phyloP scores from a whole-genome alignment of 2,888 invertebrate species.

The Ochropleura plecta region DNA sequence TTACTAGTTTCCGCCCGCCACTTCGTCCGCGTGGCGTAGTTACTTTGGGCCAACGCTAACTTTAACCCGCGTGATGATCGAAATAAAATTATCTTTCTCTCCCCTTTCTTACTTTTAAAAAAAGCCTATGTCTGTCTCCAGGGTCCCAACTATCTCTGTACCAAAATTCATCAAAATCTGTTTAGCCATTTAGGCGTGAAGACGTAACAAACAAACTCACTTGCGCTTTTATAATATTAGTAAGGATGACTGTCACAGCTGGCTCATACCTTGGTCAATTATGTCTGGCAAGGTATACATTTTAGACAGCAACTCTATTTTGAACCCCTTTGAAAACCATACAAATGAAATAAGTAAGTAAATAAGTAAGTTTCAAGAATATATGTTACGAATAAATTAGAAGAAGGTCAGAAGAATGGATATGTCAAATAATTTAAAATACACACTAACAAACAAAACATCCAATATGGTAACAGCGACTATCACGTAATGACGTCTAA shows the following conservation, averaged over 20 bases:
- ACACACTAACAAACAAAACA: background rate
- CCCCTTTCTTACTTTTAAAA: too few relatives aligned
- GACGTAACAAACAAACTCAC: too few relatives aligned
- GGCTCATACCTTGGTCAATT: background rate
- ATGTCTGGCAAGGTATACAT: background rate
- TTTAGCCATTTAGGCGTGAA: too few relatives aligned
- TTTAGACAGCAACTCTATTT: background rate
- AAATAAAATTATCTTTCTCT: too few relatives aligned
- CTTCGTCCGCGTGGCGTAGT: too few relatives aligned
- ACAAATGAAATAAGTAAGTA: background rate
- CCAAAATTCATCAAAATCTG: too few relatives aligned
- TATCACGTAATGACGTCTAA: slow-evolving; percentile 7
- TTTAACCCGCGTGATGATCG: too few relatives aligned
- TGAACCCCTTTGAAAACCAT: background rate
- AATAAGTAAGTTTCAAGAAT: background rate
- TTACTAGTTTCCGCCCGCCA: too few relatives aligned
- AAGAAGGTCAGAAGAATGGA: background rate
- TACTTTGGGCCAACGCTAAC: too few relatives aligned
- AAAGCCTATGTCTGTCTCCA: too few relatives aligned
- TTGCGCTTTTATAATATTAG: too few relatives aligned
- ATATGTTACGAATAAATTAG: background rate
- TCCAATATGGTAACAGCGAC: background rate
- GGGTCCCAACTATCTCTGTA: too few relatives aligned
- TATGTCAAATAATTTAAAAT: background rate
- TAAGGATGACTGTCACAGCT: background rate